Percentiles rank a stretch among this genome's conserved stretches.
Evolutionary conservation across 1,140 invertebrate genomes (phyloP).

Genomic region (Scaptomyza hsui): DNA sequence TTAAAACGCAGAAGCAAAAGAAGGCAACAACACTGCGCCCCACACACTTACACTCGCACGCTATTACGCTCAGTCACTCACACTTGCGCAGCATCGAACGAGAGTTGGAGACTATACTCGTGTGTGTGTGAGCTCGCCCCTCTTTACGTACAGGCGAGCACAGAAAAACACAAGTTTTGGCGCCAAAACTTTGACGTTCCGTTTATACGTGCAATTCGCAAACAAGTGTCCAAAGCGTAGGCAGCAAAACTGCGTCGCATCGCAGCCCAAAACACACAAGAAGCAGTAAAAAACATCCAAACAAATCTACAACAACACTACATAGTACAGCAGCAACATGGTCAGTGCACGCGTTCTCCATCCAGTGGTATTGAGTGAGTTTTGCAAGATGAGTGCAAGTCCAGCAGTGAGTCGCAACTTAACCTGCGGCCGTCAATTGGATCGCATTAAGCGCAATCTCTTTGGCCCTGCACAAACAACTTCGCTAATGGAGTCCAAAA

Average conservation of each 20-base stretch:
- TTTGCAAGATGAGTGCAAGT: conserved; percentile 71
- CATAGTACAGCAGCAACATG: conserved; percentile 49
- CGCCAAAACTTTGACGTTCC: conserved; percentile 80
- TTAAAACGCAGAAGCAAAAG: conserved; percentile 46
- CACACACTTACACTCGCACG: conserved; percentile 28
- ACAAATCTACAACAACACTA: conserved; percentile 18
- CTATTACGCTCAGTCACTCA: conserved; percentile 34
- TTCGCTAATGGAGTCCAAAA: conserved; percentile 55
- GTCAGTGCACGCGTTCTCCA: conserved; percentile 79
- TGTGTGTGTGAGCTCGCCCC: conserved; percentile 57
- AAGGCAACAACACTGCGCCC: conserved; percentile 45
- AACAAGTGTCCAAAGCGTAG: conserved; percentile 63
- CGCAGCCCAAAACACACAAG: conserved; percentile 34
- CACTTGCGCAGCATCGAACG: conserved; percentile 25
- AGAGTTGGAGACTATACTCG: conserved; percentile 55
- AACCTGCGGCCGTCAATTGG: conserved; percentile 65
- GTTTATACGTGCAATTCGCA: conserved; percentile 62
- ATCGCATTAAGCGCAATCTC: conserved; percentile 80
- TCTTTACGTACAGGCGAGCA: conserved; percentile 51
- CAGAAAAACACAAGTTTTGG: conserved; percentile 73
- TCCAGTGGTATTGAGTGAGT: conserved; percentile 63
- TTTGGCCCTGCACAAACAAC: conserved; percentile 54
- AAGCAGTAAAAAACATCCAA: conserved; percentile 25
- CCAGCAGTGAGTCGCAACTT: conserved; percentile 63
- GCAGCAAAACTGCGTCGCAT: conserved; percentile 63